phyloP scores from a whole-genome alignment of 2,888 invertebrate species.

The Lepidochrysops patricia region DNA sequence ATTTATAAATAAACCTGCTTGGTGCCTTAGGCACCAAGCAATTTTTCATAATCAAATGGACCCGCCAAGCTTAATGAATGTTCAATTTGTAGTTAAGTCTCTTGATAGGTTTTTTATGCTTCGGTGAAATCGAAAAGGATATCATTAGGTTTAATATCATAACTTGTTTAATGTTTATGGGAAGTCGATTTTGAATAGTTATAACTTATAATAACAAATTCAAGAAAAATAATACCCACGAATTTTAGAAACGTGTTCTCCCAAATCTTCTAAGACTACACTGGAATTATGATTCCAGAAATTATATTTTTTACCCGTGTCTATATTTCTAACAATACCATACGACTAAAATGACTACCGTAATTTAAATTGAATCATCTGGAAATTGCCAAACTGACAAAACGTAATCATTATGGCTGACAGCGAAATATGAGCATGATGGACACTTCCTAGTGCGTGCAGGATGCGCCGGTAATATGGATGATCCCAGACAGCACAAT shows the following conservation, averaged over 20 bases:
- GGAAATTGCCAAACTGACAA: neutral
- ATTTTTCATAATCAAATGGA: constrained; percentile 10
- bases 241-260: neutral
- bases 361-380: neutral
- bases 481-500: constrained; percentile 59
- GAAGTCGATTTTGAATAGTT: neutral
- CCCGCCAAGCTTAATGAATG: neutral
- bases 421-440: constrained; percentile 30
- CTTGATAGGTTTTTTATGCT: neutral
- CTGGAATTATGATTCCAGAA: no score
- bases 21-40: constrained; percentile 19
- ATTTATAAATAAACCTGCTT: constrained; percentile 36
- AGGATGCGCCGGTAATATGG: constrained; percentile 62
- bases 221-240: neutral
- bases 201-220: neutral
- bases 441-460: constrained; percentile 54
- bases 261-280: neutral
- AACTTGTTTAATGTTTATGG: constrained; percentile 1
- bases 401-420: constrained; percentile 12
- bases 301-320: no score
- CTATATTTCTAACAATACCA: neutral
- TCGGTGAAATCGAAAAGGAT: neutral
- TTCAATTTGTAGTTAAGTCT: constrained; percentile 2
- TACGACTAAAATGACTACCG: neutral
- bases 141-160: constrained; percentile 3